phyloP scores from a whole-genome alignment of 2,113 vertebrate species.

The Cyanocitta stelleri region DNA sequence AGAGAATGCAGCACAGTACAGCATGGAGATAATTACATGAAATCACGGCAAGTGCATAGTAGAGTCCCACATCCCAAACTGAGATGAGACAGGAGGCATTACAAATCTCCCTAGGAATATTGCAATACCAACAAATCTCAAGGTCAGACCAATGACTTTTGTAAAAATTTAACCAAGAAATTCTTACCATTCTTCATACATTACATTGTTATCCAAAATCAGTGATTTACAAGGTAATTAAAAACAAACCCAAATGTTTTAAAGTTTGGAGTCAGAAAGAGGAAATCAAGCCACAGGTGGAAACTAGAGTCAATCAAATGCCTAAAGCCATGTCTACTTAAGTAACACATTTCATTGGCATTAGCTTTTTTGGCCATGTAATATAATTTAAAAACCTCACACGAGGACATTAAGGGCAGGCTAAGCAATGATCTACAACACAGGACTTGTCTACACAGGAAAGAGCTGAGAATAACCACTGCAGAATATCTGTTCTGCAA shows the following conservation, averaged over 20 bases:
- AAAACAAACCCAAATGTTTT: not conserved
- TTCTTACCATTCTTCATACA: not conserved
- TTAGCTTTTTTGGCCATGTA: not conserved
- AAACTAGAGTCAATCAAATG: not conserved
- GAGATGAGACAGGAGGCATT: not conserved
- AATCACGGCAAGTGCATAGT: not conserved
- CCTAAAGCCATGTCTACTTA: not conserved
- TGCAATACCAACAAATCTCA: not conserved
- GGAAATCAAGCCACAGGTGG: not conserved
- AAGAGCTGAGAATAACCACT: not conserved
- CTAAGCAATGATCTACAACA: not conserved
- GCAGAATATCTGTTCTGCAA: not conserved
- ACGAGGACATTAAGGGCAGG: not conserved
- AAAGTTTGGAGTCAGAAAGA: not conserved
- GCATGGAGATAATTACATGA: not conserved
- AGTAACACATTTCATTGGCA: not conserved
- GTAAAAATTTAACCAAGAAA: not conserved
- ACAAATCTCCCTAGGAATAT: not conserved
- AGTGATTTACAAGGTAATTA: not conserved
- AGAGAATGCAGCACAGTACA: not conserved
- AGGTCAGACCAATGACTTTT: not conserved
- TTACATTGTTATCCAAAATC: not conserved
- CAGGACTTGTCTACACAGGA: not conserved
- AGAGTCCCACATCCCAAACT: not conserved
- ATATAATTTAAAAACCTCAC: not conserved